Evolutionary conservation across 2,888 invertebrate species (phyloP).

Genomic region (Drosophila subsilvestris): DNA sequence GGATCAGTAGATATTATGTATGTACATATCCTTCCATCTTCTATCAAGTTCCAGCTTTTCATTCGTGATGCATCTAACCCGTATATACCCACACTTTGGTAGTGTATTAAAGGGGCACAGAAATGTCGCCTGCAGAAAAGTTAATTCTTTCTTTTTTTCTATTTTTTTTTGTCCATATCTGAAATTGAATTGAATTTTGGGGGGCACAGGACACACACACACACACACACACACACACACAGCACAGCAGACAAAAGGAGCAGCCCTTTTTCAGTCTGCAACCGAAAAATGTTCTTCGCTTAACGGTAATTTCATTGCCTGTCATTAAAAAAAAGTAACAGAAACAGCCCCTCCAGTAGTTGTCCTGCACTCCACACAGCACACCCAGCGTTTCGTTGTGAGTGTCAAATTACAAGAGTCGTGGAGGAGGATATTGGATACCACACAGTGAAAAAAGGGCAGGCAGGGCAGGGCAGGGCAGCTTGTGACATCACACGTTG

Average conservation of each 20-base stretch:
- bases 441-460: not conserved
- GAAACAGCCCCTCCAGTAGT: not conserved
- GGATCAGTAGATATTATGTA: too few relatives aligned
- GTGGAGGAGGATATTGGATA: constrained; percentile 28
- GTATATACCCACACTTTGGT: not conserved
- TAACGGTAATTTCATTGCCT: constrained; percentile 69
- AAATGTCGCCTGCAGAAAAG: constrained; percentile 14
- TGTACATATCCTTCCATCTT: too few relatives aligned
- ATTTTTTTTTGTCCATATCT: constrained; percentile 16
- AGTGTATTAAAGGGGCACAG: not conserved
- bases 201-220: not conserved
- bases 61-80: too few relatives aligned
- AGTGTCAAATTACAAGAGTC: constrained; percentile 28
- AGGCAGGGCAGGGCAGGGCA: not conserved
- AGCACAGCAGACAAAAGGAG: not conserved
- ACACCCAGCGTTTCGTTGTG: not conserved
- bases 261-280: not conserved
- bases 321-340: constrained; percentile 51
- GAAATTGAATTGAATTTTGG: constrained; percentile 23
- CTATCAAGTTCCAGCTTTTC: too few relatives aligned
- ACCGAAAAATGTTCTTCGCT: constrained; percentile 43
- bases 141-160: constrained; percentile 15
- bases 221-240: not conserved
- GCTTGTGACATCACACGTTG: not conserved
- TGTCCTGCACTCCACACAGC: not conserved